Evolutionary conservation across 2,888 invertebrate species (phyloP).

Genomic region (Megalurothrips usitatus): DNA sequence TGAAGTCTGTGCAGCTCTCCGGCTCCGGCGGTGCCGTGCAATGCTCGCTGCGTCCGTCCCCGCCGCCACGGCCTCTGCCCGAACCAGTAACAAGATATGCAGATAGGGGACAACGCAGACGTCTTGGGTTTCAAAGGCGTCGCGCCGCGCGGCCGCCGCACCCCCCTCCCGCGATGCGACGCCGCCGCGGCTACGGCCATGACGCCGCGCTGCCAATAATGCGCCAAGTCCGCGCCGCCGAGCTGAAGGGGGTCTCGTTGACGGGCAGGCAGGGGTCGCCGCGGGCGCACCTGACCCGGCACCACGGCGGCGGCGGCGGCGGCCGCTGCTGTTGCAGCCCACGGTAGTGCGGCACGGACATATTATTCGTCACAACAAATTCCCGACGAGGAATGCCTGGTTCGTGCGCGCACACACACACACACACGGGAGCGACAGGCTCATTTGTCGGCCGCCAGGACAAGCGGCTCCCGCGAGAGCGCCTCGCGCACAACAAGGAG

Average conservation of each 20-base stretch:
- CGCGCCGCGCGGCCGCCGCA: not conserved
- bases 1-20: not conserved
- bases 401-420: not conserved
- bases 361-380: not conserved
- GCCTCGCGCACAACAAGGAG: too few relatives aligned
- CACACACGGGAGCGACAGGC: not conserved
- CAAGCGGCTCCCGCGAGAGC: not conserved
- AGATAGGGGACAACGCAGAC: slow-evolving; percentile 15
- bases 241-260: not conserved
- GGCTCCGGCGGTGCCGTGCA: not conserved
- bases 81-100: slow-evolving; percentile 20
- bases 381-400: not conserved
- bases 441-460: slow-evolving; percentile 5
- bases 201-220: not conserved
- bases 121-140: slow-evolving; percentile 15
- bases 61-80: not conserved
- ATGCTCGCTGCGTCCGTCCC: not conserved
- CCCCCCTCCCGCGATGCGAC: too few relatives aligned
- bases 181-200: not conserved
- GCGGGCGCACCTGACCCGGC: too few relatives aligned
- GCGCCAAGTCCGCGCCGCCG: not conserved
- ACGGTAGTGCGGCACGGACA: not conserved
- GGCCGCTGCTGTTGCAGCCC: not conserved
- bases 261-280: too few relatives aligned
- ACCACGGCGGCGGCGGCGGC: too few relatives aligned